These are phyloP conservation scores for Drosophila meridionalis DNA, from an alignment of 2,888 invertebrate genomes.

Conservation along the genomic window DNA sequence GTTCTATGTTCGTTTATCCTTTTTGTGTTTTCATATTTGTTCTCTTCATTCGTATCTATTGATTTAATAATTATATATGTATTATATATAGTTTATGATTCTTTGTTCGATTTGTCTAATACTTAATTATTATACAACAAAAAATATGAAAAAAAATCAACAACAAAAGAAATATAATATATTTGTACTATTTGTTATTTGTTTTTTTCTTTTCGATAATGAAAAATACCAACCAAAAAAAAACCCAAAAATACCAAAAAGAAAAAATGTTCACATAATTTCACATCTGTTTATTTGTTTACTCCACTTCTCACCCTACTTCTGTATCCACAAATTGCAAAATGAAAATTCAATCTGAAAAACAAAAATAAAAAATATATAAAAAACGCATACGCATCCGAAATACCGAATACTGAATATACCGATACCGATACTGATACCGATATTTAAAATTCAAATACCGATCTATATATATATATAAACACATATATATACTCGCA, in stretches of 20 bases:
- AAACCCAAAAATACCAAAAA: slow-evolving; percentile 41
- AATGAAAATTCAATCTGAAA: slow-evolving; percentile 55
- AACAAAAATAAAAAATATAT: slow-evolving; percentile 30
- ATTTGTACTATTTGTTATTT: slow-evolving; percentile 58
- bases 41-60: slow-evolving; percentile 48
- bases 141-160: slow-evolving; percentile 30
- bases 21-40: slow-evolving; percentile 32
- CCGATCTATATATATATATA: slow-evolving; percentile 25
- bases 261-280: slow-evolving; percentile 84
- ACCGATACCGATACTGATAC: slow-evolving; percentile 55
- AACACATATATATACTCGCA: slow-evolving; percentile 48
- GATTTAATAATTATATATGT: slow-evolving; percentile 47
- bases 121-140: slow-evolving; percentile 51
- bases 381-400: slow-evolving; percentile 47
- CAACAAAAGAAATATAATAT: slow-evolving; percentile 17
- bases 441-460: slow-evolving; percentile 16
- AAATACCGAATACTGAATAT: slow-evolving; percentile 57
- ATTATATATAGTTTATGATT: slow-evolving; percentile 40
- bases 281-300: slow-evolving; percentile 85
- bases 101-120: slow-evolving; percentile 52
- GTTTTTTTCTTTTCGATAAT: slow-evolving; percentile 52
- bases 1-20: slow-evolving; percentile 36
- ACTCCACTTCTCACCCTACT: slow-evolving; percentile 84
- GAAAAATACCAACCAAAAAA: slow-evolving; percentile 41
- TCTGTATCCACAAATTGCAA: slow-evolving; percentile 82